phyloP scores from a whole-genome alignment of 2,113 vertebrate species.

The Muntiacus reevesi region DNA sequence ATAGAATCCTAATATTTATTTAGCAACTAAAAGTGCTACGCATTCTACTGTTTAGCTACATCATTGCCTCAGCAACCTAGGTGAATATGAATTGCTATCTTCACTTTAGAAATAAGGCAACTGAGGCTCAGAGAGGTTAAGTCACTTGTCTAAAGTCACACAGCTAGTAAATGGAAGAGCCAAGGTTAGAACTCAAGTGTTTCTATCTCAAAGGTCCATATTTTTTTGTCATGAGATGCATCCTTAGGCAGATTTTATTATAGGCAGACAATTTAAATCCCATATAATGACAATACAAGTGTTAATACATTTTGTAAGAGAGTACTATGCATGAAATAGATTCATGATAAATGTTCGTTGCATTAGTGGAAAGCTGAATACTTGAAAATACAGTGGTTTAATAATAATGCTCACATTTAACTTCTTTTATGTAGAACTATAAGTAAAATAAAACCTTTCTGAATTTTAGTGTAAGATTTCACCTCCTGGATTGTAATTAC shows the following conservation, averaged over 20 bases:
- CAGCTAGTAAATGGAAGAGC: background rate
- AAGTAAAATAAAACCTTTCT: conserved; percentile 24
- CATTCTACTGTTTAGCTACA: background rate
- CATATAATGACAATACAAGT: background rate
- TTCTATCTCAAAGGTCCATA: background rate
- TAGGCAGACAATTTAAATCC: background rate
- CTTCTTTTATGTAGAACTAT: conserved; percentile 10
- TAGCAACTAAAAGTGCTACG: background rate
- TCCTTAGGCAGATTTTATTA: conserved; percentile 2
- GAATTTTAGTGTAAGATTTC: conserved; percentile 51
- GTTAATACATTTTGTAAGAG: background rate
- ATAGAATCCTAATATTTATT: background rate
- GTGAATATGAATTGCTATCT: background rate
- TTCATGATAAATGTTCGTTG: background rate
- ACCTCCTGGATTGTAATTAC: conserved; percentile 59
- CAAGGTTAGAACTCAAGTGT: background rate
- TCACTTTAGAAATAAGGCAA: conserved; percentile 28
- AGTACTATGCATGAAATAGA: background rate
- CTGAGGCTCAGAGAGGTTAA: background rate
- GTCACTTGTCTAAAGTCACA: background rate
- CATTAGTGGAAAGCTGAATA: conserved; percentile 11
- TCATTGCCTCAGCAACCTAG: background rate
- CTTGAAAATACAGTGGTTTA: conserved; percentile 28
- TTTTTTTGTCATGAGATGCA: background rate
- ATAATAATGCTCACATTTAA: background rate